These are phyloP conservation scores for Notarius lentiginosus DNA, from an alignment of 2,113 vertebrate species.

Conservation along the genomic window DNA sequence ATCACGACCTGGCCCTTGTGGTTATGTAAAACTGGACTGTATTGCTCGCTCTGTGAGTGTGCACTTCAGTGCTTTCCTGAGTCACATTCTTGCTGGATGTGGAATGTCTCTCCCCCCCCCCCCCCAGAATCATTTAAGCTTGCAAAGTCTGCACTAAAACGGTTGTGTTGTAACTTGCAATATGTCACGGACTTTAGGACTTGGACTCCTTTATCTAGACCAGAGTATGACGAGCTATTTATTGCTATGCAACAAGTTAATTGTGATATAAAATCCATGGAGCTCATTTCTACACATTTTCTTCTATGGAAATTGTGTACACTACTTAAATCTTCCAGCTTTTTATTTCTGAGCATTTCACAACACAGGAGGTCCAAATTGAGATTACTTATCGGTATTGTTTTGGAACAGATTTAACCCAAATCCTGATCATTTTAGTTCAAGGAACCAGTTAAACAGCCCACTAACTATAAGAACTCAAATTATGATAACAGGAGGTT, in stretches of 20 bases:
- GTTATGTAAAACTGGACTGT: slow-evolving; percentile 19
- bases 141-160: neutral
- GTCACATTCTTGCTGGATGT: neutral
- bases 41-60: neutral
- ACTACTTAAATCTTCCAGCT: neutral
- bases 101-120: neutral
- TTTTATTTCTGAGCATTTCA: neutral
- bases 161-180: neutral
- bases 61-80: neutral
- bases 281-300: neutral
- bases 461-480: neutral
- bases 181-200: neutral
- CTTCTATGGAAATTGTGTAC: neutral
- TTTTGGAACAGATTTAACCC: neutral
- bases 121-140: neutral
- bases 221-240: neutral
- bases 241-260: neutral
- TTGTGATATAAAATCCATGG: neutral
- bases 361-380: neutral
- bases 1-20: slow-evolving; percentile 1
- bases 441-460: neutral
- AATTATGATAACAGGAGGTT: neutral
- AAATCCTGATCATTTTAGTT: neutral
- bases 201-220: neutral
- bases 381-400: neutral